A percentile compares a stretch with the other conserved stretches of the same genome.
Conservation (phyloP, 2,888 invertebrate genomes). For the Elegia similella region DNA sequence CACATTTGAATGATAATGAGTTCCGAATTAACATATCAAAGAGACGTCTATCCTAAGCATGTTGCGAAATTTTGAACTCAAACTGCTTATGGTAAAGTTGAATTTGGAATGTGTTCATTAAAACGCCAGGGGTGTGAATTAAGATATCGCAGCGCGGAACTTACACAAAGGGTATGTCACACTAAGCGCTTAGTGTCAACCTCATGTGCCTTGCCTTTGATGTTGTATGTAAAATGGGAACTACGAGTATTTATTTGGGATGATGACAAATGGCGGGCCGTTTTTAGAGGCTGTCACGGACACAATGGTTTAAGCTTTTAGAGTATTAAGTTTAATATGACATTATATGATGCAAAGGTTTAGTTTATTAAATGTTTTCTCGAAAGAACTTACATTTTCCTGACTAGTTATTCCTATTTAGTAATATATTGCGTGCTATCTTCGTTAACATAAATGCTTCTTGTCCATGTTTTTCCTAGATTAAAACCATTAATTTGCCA, state of each 20-base stretch:
- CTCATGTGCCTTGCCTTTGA: constrained; percentile 67
- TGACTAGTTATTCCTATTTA: background rate
- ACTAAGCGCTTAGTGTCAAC: constrained; percentile 74
- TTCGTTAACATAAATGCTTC: too few species aligned
- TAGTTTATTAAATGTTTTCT: background rate
- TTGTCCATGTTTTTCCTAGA: too few species aligned
- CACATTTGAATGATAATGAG: constrained; percentile 32
- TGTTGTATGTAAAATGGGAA: constrained; percentile 57
- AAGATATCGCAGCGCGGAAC: constrained; percentile 70
- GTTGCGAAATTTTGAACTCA: constrained; percentile 32
- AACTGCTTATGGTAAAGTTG: constrained; percentile 25
- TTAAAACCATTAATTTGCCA: too few species aligned
- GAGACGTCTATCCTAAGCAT: constrained; percentile 26
- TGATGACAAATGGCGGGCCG: constrained; percentile 34
- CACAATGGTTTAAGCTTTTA: constrained; percentile 27
- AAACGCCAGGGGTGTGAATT: constrained; percentile 75
- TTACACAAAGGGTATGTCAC: constrained; percentile 65
- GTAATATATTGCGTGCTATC: too few species aligned
- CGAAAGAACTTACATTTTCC: background rate
- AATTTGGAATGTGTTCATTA: constrained; percentile 27
- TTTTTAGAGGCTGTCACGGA: constrained; percentile 34
- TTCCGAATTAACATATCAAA: constrained; percentile 62
- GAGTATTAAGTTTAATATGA: background rate
- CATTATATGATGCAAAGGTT: background rate
- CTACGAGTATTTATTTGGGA: constrained; percentile 49